Percentiles rank a stretch among this genome's conserved stretches.
These are phyloP conservation scores for Enteromius argenteus DNA, from an alignment of 2,797 vertebrate genomes.

Conservation along the genomic window DNA sequence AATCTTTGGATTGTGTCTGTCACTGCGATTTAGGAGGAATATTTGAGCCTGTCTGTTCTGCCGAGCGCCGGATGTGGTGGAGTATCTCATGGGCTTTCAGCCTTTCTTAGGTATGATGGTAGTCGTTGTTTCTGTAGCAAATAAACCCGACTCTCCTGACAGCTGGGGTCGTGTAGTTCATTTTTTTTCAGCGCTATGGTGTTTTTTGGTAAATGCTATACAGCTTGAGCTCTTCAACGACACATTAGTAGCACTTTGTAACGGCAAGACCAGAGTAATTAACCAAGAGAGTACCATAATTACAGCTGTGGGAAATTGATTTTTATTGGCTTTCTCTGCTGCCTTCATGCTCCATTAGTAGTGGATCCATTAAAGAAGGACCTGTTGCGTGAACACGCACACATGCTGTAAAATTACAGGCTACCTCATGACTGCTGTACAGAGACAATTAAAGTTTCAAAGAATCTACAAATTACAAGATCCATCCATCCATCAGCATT, in stretches of 20 bases:
- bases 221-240: slow-evolving; percentile 55
- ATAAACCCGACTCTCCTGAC: slow-evolving; percentile 29
- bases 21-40: slow-evolving; percentile 34
- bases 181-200: background rate
- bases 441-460: slow-evolving; percentile 16
- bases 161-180: background rate
- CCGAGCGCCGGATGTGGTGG: slow-evolving; percentile 2
- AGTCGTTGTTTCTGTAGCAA: slow-evolving; percentile 17
- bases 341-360: slow-evolving; percentile 74
- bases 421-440: background rate
- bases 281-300: slow-evolving; percentile 81
- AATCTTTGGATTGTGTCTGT: slow-evolving; percentile 34
- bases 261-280: slow-evolving; percentile 77
- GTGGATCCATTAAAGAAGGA: slow-evolving; percentile 73
- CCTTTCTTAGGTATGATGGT: slow-evolving; percentile 3
- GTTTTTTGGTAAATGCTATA: slow-evolving; percentile 43
- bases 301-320: slow-evolving; percentile 83
- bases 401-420: slow-evolving; percentile 18
- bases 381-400: slow-evolving; percentile 68
- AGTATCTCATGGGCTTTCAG: slow-evolving; percentile 32
- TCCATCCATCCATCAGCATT: slow-evolving; percentile 10
- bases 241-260: slow-evolving; percentile 61
- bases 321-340: slow-evolving; percentile 77
- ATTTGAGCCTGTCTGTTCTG: slow-evolving; percentile 35
- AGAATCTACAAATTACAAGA: slow-evolving; percentile 15